Evolutionary conservation across 2,113 vertebrate species (phyloP), one percentile per base, ranked within the genome.

Genomic region (Sus scrofa): DNA sequence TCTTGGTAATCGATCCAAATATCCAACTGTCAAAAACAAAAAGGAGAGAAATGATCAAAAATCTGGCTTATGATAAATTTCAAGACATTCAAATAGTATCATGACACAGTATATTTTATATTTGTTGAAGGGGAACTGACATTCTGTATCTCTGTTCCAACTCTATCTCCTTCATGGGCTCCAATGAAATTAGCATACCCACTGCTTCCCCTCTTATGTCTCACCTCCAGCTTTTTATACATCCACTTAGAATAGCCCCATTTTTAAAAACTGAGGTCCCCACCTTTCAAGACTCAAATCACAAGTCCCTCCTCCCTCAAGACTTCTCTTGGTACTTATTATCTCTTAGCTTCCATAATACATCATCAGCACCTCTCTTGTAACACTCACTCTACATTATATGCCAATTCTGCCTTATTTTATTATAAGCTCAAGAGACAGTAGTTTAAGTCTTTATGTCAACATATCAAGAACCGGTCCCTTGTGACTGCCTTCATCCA

Each of bases 21-120:
- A 2, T 4, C 95, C 89, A 98, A 91, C 96, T 98, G 94, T 95
- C 19, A 83, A 91, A 97, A 97, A 95, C 2, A 95, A 96, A 94
- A 88, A 13, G 0, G 95, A 86, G 44, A 15, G 0, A 96, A 89
- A 62, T 44, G 32, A 44, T 93, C 11, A 86, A 95, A 70, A 79
- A 37, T 70, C 15, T 96, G 12, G 54, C 19, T 93, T 27, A 26
- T 19, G 14, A 94, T 32, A 91, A 60, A 86, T 63, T 68, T 39
- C 37, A 74, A 92, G 68, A 52, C 30, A 81, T 37, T 87, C 9
- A 81, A 86, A 44, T 8, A 39, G n/a, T 6, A 67, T 0, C 81
- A 13, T 15, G 58, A 20, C 30, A 54, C 0, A 54, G 7, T 27
- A 65, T 30, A 83, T 26, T 44, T 79, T 22, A 70, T 44, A 19